A percentile compares a stretch with the other conserved stretches of the same genome.
These are phyloP conservation scores for Coendou prehensilis DNA, from an alignment of 2,797 vertebrate species.

Conservation along the genomic window DNA sequence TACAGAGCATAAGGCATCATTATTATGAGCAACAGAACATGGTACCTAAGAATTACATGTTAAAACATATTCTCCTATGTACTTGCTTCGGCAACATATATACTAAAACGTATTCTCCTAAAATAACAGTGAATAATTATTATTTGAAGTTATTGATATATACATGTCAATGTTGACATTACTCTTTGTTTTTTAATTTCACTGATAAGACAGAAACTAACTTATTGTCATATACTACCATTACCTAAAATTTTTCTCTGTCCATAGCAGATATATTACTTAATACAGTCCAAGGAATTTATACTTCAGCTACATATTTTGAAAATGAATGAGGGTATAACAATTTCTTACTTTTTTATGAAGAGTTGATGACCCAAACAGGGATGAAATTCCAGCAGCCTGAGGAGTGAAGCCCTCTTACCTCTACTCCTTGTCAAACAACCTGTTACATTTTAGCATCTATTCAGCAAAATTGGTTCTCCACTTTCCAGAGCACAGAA, in stretches of 20 bases:
- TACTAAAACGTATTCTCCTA: background rate
- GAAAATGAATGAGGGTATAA: background rate
- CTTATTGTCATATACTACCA: conserved; percentile 5
- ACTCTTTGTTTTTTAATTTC: conserved; percentile 2
- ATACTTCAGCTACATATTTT: background rate
- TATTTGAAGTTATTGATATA: background rate
- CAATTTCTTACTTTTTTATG: background rate
- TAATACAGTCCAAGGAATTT: background rate
- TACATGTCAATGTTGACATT: background rate
- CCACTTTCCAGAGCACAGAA: background rate
- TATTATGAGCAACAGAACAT: conserved; percentile 2
- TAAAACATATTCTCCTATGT: background rate
- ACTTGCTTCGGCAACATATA: background rate
- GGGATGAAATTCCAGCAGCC: background rate
- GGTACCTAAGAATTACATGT: background rate
- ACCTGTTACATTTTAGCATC: background rate
- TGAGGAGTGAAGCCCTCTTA: background rate
- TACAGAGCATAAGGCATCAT: background rate
- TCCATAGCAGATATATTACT: background rate
- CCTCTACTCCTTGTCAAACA: background rate
- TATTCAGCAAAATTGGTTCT: background rate
- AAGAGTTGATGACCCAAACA: background rate
- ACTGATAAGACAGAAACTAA: conserved; percentile 17
- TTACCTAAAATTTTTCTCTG: conserved; percentile 1
- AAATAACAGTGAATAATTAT: background rate